A percentile compares a stretch with the other conserved stretches of the same genome.
phyloP scores from a whole-genome alignment of 2,113 vertebrate species.

The Seriola aureovittata region DNA sequence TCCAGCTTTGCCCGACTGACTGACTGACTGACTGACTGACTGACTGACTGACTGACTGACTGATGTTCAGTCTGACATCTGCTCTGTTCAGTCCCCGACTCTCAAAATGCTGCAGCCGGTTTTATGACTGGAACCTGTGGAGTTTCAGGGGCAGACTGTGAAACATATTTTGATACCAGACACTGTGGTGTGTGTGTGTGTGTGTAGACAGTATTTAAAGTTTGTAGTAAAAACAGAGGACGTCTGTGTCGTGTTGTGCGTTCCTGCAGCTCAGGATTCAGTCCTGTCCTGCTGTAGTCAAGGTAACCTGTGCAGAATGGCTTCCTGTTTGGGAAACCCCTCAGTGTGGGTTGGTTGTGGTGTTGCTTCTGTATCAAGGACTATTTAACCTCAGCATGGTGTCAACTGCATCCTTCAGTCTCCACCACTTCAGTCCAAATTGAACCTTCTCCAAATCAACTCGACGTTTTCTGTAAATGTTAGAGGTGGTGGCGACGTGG shows the following conservation, averaged over 20 bases:
- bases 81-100: no score
- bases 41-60: no score
- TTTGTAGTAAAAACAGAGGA: background rate
- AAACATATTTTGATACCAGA: background rate
- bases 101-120: no score
- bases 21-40: no score
- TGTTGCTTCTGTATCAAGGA: constrained; percentile 21
- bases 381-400: constrained; percentile 41
- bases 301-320: constrained; percentile 42
- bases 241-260: background rate
- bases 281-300: background rate
- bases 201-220: background rate
- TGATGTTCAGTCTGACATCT: background rate
- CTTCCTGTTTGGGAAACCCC: constrained; percentile 24
- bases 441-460: background rate
- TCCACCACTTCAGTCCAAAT: background rate
- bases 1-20: no score
- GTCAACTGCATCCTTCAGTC: constrained; percentile 11
- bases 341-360: constrained; percentile 18
- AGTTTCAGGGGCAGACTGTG: background rate
- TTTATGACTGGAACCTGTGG: no score
- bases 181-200: background rate
- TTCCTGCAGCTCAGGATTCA: constrained; percentile 5
- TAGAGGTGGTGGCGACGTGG: constrained; percentile 26
- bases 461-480: background rate